Evolutionary conservation across 2,797 vertebrate genomes (phyloP), one percentile per base, ranked within the genome.

Genomic region (Sebastes matsubarae): DNA sequence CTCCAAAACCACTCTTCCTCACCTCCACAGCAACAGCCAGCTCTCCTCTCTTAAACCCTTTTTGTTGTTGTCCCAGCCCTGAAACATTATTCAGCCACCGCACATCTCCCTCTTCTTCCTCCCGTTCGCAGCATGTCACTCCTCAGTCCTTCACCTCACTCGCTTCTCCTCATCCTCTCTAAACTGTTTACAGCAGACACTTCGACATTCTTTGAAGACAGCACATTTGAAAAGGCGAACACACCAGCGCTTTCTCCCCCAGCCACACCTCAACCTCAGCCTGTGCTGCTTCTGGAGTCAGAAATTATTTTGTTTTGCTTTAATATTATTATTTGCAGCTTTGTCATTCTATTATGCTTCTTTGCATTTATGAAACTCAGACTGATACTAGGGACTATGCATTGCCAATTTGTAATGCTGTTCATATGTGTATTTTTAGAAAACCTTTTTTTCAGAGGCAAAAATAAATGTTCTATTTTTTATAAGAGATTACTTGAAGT

Each of bases 401-500:
- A 94, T 94, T 91, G 88, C 80, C 90, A 82, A 89, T 92, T 92
- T 94, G 71, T 92, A 93, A 94, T 81, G 87, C 88, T 89, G 84
- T 93, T 93, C 88, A 91, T 92, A 93, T 79, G 72, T 94, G 92
- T 95, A 95, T 96, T 96, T 96, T 94, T 94, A 90, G 85, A 93
- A 68, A 73, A 81, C 12, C 52, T 80, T 89, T 92, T 87, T 94
- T 96, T 91, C 92, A 94, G 87, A 93, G 80, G 87, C 82, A 85
- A 89, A 89, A 92, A 87, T 84, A 74, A 93, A 94, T 83, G 85
- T 91, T 96, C 83, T 96, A 95, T 96, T 96, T 96, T 96, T 96
- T 96, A 93, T 95, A 94, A 93, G 77, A 92, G 84, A 93, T 91
- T 94, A 96, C 95, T 96, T 96, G 94, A 96, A 95, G 89, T 94